These are phyloP conservation scores for Clamator glandarius DNA, from an alignment of 2,797 vertebrate species.

Conservation along the genomic window DNA sequence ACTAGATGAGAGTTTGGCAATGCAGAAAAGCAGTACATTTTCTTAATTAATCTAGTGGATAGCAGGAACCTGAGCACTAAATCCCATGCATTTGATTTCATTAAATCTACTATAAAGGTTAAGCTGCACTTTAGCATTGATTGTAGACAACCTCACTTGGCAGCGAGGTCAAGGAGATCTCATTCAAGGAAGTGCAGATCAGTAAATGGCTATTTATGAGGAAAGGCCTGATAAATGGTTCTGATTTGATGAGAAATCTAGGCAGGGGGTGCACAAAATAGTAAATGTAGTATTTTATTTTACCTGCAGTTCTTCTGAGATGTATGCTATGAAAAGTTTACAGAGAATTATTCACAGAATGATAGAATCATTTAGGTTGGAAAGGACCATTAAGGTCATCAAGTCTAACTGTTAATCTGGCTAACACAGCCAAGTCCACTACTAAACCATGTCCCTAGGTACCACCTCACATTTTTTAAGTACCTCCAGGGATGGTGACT, in stretches of 20 bases:
- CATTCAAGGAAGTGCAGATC: background rate
- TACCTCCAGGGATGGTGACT: background rate
- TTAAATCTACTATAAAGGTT: slow-evolving; percentile 48
- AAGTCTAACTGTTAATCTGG: background rate
- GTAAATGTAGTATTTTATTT: background rate
- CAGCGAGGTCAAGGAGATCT: background rate
- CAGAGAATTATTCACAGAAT: background rate
- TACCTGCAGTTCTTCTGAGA: background rate
- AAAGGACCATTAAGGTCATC: background rate
- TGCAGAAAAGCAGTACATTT: slow-evolving; percentile 61
- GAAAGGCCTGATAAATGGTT: background rate
- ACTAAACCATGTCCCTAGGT: background rate
- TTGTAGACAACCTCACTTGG: slow-evolving; percentile 17
- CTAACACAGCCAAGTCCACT: background rate
- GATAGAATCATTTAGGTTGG: background rate
- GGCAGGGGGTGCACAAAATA: background rate
- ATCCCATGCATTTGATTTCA: slow-evolving; percentile 62
- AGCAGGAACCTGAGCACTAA: slow-evolving; percentile 53
- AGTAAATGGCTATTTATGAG: background rate
- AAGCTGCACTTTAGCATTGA: slow-evolving; percentile 57
- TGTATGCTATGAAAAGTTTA: background rate
- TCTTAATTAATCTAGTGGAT: slow-evolving; percentile 66
- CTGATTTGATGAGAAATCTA: background rate
- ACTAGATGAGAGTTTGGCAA: background rate
- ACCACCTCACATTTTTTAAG: background rate